A percentile compares a stretch with the other conserved stretches of the same genome.
phyloP scores from a whole-genome alignment of 2,888 invertebrate species.

The Agriopis aurantiaria region DNA sequence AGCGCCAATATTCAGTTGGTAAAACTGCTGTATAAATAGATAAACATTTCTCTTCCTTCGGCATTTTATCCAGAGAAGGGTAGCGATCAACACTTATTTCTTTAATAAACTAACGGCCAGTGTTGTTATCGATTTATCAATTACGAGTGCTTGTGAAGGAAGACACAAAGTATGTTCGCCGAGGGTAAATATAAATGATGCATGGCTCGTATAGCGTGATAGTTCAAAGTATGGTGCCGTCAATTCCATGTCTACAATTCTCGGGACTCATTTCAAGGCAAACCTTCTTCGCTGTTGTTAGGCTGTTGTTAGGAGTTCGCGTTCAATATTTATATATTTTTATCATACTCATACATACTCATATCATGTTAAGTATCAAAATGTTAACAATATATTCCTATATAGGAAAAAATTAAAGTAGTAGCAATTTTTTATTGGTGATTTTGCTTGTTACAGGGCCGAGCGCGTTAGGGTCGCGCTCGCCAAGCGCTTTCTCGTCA shows the following conservation, averaged over 20 bases:
- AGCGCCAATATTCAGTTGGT: constrained; percentile 80
- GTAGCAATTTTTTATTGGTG: not conserved
- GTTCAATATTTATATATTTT: not conserved
- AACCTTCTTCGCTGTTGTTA: constrained; percentile 56
- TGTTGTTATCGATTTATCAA: constrained; percentile 75
- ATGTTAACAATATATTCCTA: not conserved
- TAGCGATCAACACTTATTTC: constrained; percentile 64
- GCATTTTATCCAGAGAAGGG: constrained; percentile 70
- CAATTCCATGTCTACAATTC: constrained; percentile 65
- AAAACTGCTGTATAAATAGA: constrained; percentile 81
- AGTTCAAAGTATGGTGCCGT: constrained; percentile 81
- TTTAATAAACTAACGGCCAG: constrained; percentile 51
- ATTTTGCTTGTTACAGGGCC: constrained; percentile 81
- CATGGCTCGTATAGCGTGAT: constrained; percentile 88
- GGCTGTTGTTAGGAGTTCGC: constrained; percentile 38
- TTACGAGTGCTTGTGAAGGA: constrained; percentile 77
- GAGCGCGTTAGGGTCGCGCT: constrained; percentile 85
- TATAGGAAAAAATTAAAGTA: not conserved
- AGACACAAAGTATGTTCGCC: constrained; percentile 85
- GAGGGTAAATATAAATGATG: constrained; percentile 86
- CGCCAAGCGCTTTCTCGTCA: constrained; percentile 85
- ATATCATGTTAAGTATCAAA: constrained; percentile 25
- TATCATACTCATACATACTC: too few species aligned
- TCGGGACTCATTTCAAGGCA: constrained; percentile 65
- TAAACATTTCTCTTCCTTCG: constrained; percentile 70